Evolutionary conservation across 1,140 invertebrate species (phyloP), one percentile per base, ranked within the genome.

Genomic region (Zaprionus ghesquierei): DNA sequence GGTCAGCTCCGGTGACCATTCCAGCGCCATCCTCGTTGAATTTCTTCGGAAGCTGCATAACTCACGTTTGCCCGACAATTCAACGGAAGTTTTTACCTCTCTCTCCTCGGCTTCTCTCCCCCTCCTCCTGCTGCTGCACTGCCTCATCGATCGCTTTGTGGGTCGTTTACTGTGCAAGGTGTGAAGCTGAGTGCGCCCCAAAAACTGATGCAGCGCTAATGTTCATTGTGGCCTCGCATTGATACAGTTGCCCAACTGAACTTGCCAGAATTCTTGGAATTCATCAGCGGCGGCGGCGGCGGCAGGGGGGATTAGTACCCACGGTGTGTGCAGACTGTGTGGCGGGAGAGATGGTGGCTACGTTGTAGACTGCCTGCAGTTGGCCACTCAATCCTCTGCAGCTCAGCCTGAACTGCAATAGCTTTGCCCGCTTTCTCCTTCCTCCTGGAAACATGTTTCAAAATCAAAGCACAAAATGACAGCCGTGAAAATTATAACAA

Each of bases 141-240:
- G 20, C n/a, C 13, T 29, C 20, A 25, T 9, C 10, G 22, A 33
- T 59, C 41, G 23, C 20, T 18, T 60, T 64, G 38, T 61, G 35
- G 69, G 55, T 74, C 78, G 69, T 63, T 72, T 58, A 55, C 56
- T 73, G 66, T 65, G 66, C 65, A 75, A 89, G 86, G 86, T 89
- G 86, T 90, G 86, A 89, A 81, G 75, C 81, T 90, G 90, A 81
- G 75, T 90, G 78, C 77, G 75, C 70, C 66, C 68, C 55, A 71
- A 85, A n/a, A 78, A 86, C 55, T 53, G 23, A 49, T 70, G 18
- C n/a, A 31, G 25, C 66, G 33, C 59, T 54, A 69, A 55, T 33
- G 50, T n/a, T 23, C 33, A 46, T 41, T 62, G 25, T 38, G 27
- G 13, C 9, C 41, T 15, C 22, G 38, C 54, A 49, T 58, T 69